Percentiles rank a stretch among this genome's conserved stretches.
Conservation (phyloP, 2,113 vertebrate species). For the Melanerpes formicivorus region DNA sequence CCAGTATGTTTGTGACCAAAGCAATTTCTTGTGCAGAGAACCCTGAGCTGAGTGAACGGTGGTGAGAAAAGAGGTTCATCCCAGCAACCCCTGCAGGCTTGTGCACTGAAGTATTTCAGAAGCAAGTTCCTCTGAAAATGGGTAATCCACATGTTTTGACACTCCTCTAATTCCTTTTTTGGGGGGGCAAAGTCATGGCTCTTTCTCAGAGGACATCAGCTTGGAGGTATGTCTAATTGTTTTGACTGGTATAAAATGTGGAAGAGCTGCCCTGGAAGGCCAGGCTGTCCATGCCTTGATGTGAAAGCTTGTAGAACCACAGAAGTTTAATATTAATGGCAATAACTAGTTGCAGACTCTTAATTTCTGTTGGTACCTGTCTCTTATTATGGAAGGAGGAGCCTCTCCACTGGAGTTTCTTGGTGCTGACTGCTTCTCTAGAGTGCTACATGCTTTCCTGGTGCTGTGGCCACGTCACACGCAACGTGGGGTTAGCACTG, state of each 20-base stretch:
- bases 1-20: neutral
- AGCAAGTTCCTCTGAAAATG: neutral
- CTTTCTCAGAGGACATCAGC: neutral
- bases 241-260: slow-evolving; percentile 58
- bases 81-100: neutral
- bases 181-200: slow-evolving; percentile 28
- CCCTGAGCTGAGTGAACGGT: neutral
- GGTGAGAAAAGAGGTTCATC: neutral
- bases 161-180: slow-evolving; percentile 40
- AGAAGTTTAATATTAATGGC: slow-evolving; percentile 4
- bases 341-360: slow-evolving; percentile 45
- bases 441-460: neutral
- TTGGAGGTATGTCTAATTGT: slow-evolving; percentile 48
- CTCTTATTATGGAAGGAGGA: neutral
- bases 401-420: neutral
- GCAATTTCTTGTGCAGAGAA: neutral
- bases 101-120: neutral
- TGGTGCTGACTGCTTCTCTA: neutral
- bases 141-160: slow-evolving; percentile 48
- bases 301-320: neutral
- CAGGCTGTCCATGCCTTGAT: neutral
- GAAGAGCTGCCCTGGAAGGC: slow-evolving; percentile 35
- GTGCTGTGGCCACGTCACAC: neutral
- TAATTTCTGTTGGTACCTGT: slow-evolving; percentile 21
- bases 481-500: fast-evolving